Base-by-base conservation (phyloP, 2,888 invertebrate genomes). In the Auanema freiburgensis region DNA sequence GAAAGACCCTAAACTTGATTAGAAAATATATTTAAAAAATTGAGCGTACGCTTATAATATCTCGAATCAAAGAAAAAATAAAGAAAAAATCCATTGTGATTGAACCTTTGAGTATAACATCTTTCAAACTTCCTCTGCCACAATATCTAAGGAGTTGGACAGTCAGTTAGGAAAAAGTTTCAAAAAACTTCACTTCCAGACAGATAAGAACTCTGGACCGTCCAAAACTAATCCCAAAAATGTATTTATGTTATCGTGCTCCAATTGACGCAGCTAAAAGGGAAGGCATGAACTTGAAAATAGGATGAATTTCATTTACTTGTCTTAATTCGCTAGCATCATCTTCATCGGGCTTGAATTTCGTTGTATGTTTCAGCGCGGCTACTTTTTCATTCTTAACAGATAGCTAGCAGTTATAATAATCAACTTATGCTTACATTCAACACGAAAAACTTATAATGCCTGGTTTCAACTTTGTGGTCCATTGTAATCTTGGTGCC, bases 221-320 rank as follows among this genome's bases (percentile, higher is more conserved):
- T 81, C 81, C 2, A 77, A 55, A 25, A 69, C 69, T 1, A 81
- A 57, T 3, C 81, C 81, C 16, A 78, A 59, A 60, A 81, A 81
- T 12, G 74, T 62, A 61, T 81, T 79, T 51, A 81, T 55, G 50
- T 81, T 79, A 50, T 81, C 81, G 51, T 73, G 63, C 25, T 81
- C 79, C 24, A 83, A 57, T n/a, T 69, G 64, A 8, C 80, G 66
- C 24, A 82, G 42, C 72, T 79, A 56, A 49, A 71, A 4, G 16
- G 72, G 67, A 23, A 63, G 8, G 8, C 4, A n/a, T n/a, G n/a
- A n/a, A n/a, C n/a, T n/a, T n/a, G n/a, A n/a, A n/a, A n/a, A n/a
- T n/a, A n/a, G n/a, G n/a, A n/a, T n/a, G n/a, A n/a, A n/a, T n/a
- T n/a, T n/a, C n/a, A n/a, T n/a, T 42, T 43, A 71, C 71, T 21